Evolutionary conservation across 2,113 vertebrate genomes (phyloP).

Genomic region (Coryphaenoides rupestris): DNA sequence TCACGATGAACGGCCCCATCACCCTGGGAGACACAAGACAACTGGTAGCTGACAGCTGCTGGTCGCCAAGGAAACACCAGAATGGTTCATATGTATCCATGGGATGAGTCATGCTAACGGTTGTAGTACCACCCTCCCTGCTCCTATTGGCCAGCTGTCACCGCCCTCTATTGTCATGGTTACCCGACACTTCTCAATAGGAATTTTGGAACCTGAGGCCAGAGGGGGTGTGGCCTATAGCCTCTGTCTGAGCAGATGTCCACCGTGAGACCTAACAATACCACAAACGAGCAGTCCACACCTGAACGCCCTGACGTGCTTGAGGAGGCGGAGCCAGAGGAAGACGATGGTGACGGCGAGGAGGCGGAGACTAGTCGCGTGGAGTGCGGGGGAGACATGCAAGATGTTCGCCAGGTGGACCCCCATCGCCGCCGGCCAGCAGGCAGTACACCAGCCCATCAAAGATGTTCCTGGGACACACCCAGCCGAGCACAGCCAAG

Average conservation of each 20-base stretch:
- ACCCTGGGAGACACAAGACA: constrained; percentile 39
- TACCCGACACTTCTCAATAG: background rate
- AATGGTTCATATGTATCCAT: too few relatives aligned
- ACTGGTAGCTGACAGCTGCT: too few relatives aligned
- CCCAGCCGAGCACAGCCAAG: background rate
- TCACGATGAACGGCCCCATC: constrained; percentile 71
- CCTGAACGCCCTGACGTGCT: constrained; percentile 71
- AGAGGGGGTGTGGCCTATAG: too few relatives aligned
- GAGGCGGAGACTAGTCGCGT: constrained; percentile 46
- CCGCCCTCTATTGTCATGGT: background rate
- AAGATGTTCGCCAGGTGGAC: constrained; percentile 56
- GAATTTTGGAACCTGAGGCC: too few relatives aligned
- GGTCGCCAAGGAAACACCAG: too few relatives aligned
- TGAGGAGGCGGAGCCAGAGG: constrained; percentile 72
- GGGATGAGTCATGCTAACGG: too few relatives aligned
- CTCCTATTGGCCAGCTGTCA: too few relatives aligned
- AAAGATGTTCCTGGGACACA: constrained; percentile 61
- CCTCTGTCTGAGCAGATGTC: too few relatives aligned
- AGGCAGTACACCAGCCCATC: constrained; percentile 66
- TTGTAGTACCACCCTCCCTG: too few relatives aligned
- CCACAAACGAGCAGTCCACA: constrained; percentile 21
- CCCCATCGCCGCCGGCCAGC: constrained; percentile 45
- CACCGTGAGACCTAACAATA: too few relatives aligned
- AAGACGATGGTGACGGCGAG: constrained; percentile 64
- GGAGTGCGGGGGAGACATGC: constrained; percentile 19